phyloP scores from a whole-genome alignment of 1,140 invertebrate species.

The Philopotamus ludificatus region DNA sequence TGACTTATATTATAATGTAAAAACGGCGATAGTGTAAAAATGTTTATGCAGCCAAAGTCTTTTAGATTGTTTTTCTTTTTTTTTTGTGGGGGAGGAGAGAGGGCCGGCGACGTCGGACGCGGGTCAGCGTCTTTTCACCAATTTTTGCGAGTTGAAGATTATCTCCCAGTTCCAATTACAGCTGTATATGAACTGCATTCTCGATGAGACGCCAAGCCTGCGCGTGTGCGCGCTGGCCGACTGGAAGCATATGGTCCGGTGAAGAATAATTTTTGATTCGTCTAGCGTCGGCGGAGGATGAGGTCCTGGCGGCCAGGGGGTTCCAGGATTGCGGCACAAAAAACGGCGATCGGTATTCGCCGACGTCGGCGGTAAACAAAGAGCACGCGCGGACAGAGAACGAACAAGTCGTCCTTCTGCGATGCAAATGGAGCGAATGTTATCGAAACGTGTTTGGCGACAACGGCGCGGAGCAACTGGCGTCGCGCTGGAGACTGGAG shows the following conservation, averaged over 20 bases:
- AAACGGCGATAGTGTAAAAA: not conserved
- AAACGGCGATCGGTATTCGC: not conserved
- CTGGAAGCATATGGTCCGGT: conserved; percentile 47
- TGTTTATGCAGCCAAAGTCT: too few relatives aligned
- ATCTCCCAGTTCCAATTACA: conserved; percentile 88
- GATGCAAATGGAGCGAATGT: too few relatives aligned
- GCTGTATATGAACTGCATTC: conserved; percentile 73
- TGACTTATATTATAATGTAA: not conserved
- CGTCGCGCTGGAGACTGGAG: not conserved
- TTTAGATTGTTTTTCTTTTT: too few relatives aligned
- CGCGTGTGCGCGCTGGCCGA: conserved; percentile 52
- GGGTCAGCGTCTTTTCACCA: conserved; percentile 77
- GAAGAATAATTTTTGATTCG: too few relatives aligned
- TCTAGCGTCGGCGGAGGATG: not conserved
- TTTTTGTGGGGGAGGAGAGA: not conserved
- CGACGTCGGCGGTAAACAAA: not conserved
- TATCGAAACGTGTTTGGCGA: too few relatives aligned
- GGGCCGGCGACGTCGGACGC: conserved; percentile 44
- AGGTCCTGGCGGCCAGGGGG: conserved; percentile 4
- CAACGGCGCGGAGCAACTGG: not conserved
- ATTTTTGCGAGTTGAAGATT: conserved; percentile 85
- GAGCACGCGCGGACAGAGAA: not conserved
- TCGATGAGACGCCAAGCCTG: conserved; percentile 52
- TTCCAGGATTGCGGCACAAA: not conserved
- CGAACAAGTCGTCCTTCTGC: not conserved